phyloP scores from a whole-genome alignment of 2,888 invertebrate genomes.

The Malachius bipustulatus region DNA sequence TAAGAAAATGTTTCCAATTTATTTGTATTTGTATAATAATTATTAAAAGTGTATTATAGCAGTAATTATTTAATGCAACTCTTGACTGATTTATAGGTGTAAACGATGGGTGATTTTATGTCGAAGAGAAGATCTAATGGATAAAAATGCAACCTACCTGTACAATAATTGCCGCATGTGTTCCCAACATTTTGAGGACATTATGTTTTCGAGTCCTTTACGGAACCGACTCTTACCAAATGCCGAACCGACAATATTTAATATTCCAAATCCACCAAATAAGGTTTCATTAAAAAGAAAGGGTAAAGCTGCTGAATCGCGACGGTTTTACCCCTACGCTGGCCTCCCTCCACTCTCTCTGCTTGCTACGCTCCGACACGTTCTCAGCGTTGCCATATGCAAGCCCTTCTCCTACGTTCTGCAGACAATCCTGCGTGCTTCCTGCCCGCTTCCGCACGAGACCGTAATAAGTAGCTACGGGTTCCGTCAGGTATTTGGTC shows the following conservation, averaged over 20 bases:
- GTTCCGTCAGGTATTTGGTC: too few relatives aligned
- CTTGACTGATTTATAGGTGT: conserved; percentile 3
- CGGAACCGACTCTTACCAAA: conserved; percentile 1
- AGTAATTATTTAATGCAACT: neutral
- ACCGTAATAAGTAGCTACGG: too few relatives aligned
- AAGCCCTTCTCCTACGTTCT: too few relatives aligned
- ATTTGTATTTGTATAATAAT: conserved; percentile 2
- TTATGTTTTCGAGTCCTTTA: conserved; percentile 1
- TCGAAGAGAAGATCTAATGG: neutral
- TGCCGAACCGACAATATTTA: conserved; percentile 1
- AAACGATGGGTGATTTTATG: conserved; percentile 2
- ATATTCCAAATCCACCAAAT: conserved; percentile 3
- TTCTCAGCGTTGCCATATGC: too few relatives aligned
- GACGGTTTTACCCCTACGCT: too few relatives aligned
- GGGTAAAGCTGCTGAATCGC: too few relatives aligned
- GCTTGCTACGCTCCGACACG: too few relatives aligned
- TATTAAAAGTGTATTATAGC: neutral
- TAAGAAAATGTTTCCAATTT: conserved; percentile 2
- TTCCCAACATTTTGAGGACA: neutral
- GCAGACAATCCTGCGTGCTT: too few relatives aligned
- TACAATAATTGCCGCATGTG: conserved; percentile 3
- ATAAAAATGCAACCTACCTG: neutral
- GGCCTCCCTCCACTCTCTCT: too few relatives aligned
- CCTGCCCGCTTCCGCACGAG: too few relatives aligned
- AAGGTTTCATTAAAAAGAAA: conserved; percentile 1